Evolutionary conservation across 2,797 vertebrate species (phyloP), one percentile per base, ranked within the genome.

Genomic region (Ataeniobius toweri): DNA sequence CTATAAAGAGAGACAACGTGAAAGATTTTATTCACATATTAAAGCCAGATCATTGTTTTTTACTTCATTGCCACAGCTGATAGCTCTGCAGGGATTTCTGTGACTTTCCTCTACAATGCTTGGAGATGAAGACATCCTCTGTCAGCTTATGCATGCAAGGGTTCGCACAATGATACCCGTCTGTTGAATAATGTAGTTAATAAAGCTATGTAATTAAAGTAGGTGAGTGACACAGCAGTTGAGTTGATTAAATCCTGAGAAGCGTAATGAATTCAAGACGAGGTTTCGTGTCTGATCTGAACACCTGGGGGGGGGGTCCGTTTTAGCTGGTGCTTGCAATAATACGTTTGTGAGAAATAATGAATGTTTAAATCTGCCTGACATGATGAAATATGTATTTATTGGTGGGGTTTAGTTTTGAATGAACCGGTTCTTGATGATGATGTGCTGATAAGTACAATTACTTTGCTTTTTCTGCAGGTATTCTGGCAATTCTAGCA

Each of bases 401-500:
- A 56, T 4, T 26, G 22, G 28, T 58, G 76, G 28, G 3, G 51
- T 73, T 12, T 22, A 72, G 26, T 44, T 68, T 72, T 39, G 61
- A 0, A 1, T 39, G 24, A 77, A 63, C n/a, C 24, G 68, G 20
- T 71, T 77, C 22, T 73, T 0, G 14, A 12, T 77, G 31, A 22
- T 78, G 5, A 16, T 41, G 18, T 74, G 18, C 50, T 80, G 53
- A 83, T 76, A 12, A n/a, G 48, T 3, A 44, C 16, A 28, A 74
- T 71, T 71, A 55, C 63, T 22, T 76, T 73, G 59, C 28, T 80
- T 73, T 85, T 0, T 79, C 78, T 77, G 28, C 84, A 99, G 98
- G 97, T 96, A 95, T 98, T 94, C 94, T 99, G 94, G 95, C 97
- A 91, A 96, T 97, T 95, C 96, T 98, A 96, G 96, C 96, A 91